Evolutionary conservation across 2,797 vertebrate genomes (phyloP).

Genomic region (Orientallactaga sibirica): DNA sequence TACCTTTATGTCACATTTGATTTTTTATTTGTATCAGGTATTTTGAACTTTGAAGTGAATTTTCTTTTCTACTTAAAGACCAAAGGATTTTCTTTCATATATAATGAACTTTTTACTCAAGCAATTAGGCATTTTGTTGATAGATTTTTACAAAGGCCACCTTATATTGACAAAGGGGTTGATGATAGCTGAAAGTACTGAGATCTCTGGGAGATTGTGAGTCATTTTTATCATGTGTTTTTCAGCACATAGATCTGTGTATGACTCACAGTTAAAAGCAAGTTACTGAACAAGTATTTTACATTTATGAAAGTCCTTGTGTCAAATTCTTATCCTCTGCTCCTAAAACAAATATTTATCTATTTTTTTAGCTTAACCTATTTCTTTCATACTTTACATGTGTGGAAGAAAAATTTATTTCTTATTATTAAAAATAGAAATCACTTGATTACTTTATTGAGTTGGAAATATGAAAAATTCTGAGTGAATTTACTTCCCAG

Average conservation of each 20-base stretch:
- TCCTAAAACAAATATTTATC: background rate
- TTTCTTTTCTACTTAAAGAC: conserved; percentile 49
- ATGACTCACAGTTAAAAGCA: background rate
- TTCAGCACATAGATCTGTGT: background rate
- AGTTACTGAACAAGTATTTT: background rate
- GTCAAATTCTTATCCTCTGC: background rate
- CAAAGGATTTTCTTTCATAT: conserved; percentile 45
- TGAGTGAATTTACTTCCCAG: background rate
- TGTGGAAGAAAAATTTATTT: background rate
- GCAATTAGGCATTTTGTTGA: background rate
- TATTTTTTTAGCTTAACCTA: background rate
- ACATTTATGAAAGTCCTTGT: background rate
- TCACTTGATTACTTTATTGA: background rate
- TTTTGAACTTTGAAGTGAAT: conserved; percentile 48
- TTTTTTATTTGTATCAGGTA: conserved; percentile 37
- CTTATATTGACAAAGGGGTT: conserved; percentile 26
- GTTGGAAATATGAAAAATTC: background rate
- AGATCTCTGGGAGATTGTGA: background rate
- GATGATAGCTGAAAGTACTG: background rate
- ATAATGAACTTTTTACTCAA: background rate
- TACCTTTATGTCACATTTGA: background rate
- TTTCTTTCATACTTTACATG: background rate
- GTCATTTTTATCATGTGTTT: background rate
- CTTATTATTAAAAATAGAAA: background rate
- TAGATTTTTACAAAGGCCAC: conserved; percentile 42